Percentiles rank a stretch among this genome's conserved stretches.
phyloP scores from a whole-genome alignment of 2,113 vertebrate species.

The Sebastes fasciatus region DNA sequence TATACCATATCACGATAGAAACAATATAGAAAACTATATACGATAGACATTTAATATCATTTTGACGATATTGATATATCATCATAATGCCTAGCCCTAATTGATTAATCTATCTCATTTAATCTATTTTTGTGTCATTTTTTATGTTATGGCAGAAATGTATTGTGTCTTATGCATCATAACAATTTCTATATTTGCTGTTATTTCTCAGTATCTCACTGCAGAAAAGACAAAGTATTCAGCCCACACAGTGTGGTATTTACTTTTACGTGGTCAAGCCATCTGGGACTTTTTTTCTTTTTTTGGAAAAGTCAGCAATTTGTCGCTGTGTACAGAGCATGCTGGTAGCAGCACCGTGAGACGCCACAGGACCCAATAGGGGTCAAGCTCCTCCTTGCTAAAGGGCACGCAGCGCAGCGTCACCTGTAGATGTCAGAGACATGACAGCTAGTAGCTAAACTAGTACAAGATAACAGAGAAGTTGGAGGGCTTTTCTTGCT shows the following conservation, averaged over 20 bases:
- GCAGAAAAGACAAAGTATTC: neutral
- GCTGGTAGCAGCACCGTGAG: neutral
- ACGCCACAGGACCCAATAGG: conserved; percentile 1
- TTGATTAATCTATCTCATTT: too few relatives aligned
- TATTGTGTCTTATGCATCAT: neutral
- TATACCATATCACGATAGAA: too few relatives aligned
- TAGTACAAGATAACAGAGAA: neutral
- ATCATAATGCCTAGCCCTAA: too few relatives aligned
- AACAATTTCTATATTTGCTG: neutral
- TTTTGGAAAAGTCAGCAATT: neutral
- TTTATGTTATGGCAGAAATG: neutral
- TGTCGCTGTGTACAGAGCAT: neutral
- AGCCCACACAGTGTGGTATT: neutral
- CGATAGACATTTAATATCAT: too few relatives aligned
- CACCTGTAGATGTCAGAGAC: conserved; percentile 28
- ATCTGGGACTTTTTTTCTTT: neutral
- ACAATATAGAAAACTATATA: too few relatives aligned
- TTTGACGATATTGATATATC: too few relatives aligned
- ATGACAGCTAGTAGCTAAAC: neutral
- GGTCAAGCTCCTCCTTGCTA: conserved; percentile 15
- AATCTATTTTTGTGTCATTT: neutral
- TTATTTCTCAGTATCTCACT: neutral
- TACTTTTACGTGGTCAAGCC: conserved; percentile 2
- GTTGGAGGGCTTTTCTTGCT: neutral
- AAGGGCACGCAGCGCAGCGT: conserved; percentile 8